phyloP scores from a whole-genome alignment of 2,113 vertebrate genomes.

The Xerus inauris region DNA sequence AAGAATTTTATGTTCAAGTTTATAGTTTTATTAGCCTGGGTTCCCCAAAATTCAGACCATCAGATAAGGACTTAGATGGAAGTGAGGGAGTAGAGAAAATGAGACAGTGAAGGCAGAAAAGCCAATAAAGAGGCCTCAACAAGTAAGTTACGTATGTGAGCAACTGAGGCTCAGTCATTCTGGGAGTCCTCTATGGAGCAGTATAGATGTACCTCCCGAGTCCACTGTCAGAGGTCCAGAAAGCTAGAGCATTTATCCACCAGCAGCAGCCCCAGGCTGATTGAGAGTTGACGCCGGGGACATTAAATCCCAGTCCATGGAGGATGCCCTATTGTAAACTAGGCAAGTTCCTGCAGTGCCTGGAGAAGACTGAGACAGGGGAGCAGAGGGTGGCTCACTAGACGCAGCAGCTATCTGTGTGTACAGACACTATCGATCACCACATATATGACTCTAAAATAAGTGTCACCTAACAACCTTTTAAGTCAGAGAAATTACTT shows the following conservation, averaged over 20 bases:
- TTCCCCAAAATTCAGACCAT: neutral
- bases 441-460: neutral
- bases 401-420: neutral
- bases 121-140: no score
- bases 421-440: neutral
- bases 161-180: neutral
- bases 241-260: neutral
- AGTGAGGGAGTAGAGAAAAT: neutral
- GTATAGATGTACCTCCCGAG: neutral
- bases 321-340: neutral
- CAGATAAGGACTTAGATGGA: neutral
- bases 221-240: neutral
- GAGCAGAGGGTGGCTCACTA: neutral
- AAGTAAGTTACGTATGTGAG: neutral
- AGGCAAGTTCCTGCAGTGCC: no score
- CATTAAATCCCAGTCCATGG: neutral
- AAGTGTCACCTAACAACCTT: no score
- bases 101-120: neutral
- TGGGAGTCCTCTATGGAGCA: neutral
- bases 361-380: neutral
- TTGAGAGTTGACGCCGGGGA: neutral
- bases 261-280: neutral
- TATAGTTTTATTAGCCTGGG: neutral
- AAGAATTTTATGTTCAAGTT: neutral
- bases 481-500: no score